Base-by-base conservation (phyloP, 2,888 invertebrate species). In the Itoplectis maculator region DNA sequence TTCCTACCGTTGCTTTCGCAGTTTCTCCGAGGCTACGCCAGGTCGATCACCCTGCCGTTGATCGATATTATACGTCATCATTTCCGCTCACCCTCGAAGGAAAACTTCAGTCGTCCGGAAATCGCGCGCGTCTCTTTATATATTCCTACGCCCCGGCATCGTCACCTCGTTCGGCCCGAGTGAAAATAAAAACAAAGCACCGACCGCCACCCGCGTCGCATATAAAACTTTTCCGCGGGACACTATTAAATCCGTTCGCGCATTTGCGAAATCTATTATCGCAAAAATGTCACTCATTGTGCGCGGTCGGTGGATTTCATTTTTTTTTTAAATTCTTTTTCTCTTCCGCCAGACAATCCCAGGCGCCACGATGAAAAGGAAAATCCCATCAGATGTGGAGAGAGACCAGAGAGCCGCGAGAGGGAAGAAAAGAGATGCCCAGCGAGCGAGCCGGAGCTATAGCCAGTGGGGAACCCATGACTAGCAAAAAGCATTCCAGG, bases 1-100 rank as follows among this genome's bases (percentile, higher is more conserved):
- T 78, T 61, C 73, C 56, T n/a, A 49, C 37, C 59, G 59, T 63
- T 82, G 70, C 74, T 68, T 54, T 69, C 49, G 66, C 42, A 15
- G 54, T 59, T 74, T 78, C 77, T 74, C 59, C 59, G 18, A 51
- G 82, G 75, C 42, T 66, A 79, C 59, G 51, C 15, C 35, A 47
- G 82, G 75, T 79, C 82, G 75, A 82, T 82, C 82, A 82, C 82
- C 82, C 47, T 70, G 37, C n/a, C n/a, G n/a, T n/a, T 20, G 72
- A 79, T 79, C 82, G 75, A 82, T 82, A 79, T 56, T 54, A 59
- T 45, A 18, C 66, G 29, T 65, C 45, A 56, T 69, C 68, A 45
- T 73, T 73, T 47, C 42, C 42, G 40, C 2, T 15, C 20, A 23
- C 37, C 29, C 29, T 29, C 5, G 3, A 5, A 13, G 35, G 13